A percentile compares a stretch with the other conserved stretches of the same genome.
Evolutionary conservation across 2,888 invertebrate species (phyloP).

Genomic region (Xanthostigma xanthostigma): DNA sequence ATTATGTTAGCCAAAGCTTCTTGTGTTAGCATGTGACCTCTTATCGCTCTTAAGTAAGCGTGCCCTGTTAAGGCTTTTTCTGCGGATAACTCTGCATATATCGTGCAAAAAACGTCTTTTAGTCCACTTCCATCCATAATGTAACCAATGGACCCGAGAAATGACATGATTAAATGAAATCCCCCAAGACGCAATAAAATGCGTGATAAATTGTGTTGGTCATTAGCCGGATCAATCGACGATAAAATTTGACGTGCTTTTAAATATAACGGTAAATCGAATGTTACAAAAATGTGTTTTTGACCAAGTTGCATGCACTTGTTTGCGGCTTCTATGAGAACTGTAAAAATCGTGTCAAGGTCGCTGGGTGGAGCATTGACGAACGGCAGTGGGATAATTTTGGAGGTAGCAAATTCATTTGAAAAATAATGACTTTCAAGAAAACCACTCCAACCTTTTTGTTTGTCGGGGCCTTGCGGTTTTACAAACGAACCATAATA

Average conservation of each 20-base stretch:
- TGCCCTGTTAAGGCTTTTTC: conserved; percentile 19
- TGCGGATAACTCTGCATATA: conserved; percentile 17
- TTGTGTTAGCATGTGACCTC: conserved; percentile 16
- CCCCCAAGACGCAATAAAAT: conserved; percentile 18
- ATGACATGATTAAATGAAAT: conserved; percentile 22
- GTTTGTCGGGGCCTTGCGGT: conserved; percentile 13
- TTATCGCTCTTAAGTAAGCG: conserved; percentile 17
- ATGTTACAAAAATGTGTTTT: conserved; percentile 15
- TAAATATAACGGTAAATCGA: conserved; percentile 18
- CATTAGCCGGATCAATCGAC: conserved; percentile 13
- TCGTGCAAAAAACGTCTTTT: conserved; percentile 13
- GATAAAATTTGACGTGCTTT: conserved; percentile 18
- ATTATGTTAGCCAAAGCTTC: conserved; percentile 15
- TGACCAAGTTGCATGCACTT: conserved; percentile 13
- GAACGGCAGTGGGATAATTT: conserved; percentile 18
- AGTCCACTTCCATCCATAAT: conserved; percentile 22
- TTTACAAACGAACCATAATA: conserved; percentile 17
- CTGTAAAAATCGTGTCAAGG: conserved; percentile 17
- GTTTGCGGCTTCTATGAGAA: conserved; percentile 15
- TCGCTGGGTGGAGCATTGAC: conserved; percentile 18
- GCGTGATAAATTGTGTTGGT: conserved; percentile 11
- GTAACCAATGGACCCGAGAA: conserved; percentile 20
- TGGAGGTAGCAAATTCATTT: conserved; percentile 13
- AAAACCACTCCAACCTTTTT: conserved; percentile 17
- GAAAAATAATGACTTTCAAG: conserved; percentile 13